phyloP scores from a whole-genome alignment of 2,888 invertebrate genomes.

The Ophioninae sp. region DNA sequence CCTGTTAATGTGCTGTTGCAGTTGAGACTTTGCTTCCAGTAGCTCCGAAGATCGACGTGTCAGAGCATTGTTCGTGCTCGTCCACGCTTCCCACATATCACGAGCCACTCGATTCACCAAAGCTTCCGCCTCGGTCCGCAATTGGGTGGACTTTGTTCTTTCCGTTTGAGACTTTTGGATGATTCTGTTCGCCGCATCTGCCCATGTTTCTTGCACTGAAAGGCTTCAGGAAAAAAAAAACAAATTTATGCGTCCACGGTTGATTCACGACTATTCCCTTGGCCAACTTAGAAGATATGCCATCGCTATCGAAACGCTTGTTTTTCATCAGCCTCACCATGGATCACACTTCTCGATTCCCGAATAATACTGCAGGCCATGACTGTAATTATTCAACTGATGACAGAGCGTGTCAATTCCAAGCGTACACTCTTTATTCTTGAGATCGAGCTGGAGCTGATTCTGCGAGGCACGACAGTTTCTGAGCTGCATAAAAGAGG shows the following conservation, averaged over 20 bases:
- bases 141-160: constrained; percentile 89
- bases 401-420: constrained; percentile 93
- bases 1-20: constrained; percentile 90
- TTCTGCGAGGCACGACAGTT: constrained; percentile 91
- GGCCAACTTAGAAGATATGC: too few relatives aligned
- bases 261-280: too few relatives aligned
- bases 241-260: too few relatives aligned
- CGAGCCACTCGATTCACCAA: constrained; percentile 90
- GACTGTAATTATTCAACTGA: constrained; percentile 89
- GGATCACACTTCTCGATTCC: constrained; percentile 95
- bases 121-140: constrained; percentile 90
- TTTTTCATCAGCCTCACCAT: constrained; percentile 81
- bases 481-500: constrained; percentile 82
- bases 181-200: constrained; percentile 89
- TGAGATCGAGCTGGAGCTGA: constrained; percentile 93
- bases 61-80: constrained; percentile 90
- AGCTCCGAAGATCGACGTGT: constrained; percentile 89
- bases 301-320: too few relatives aligned
- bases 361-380: constrained; percentile 92
- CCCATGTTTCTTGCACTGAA: constrained; percentile 91
- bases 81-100: constrained; percentile 95
- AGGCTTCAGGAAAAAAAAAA: constrained; percentile 81
- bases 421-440: constrained; percentile 93
- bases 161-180: constrained; percentile 91
- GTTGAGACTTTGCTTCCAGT: constrained; percentile 91